Base-by-base conservation (phyloP, 2,888 invertebrate species). In the Caenorhabditis sp. region DNA sequence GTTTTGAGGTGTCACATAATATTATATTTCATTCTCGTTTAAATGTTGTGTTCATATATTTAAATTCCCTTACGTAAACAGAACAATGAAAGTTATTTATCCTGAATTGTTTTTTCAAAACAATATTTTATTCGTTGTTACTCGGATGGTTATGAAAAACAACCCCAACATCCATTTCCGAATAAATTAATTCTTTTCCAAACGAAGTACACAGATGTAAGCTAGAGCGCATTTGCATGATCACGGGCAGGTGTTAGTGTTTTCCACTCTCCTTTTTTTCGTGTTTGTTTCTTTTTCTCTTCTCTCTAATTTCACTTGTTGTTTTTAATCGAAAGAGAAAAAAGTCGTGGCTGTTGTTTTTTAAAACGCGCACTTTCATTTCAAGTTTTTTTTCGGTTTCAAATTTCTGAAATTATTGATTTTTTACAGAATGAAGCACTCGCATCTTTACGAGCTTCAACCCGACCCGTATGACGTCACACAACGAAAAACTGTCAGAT, bases 401-500 rank as follows among this genome's bases (percentile, higher is more conserved):
- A 14, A 10, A 17, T 43, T 43, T 43, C 43, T 43, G 17, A 43
- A 43, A 17, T 17, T 53, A 53, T 23, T 53, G 53, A 53, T 56
- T 58, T 58, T 58, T 36, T 17, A 14, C 17, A 58, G 67, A 63
- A 72, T 72, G 72, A 72, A 67, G 25, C 64, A 72, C 21, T 85
- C 85, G 2, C 82, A 81, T 23, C 77, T 85, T 20, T 86, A 79
- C 68, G 87, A 87, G 63, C 78, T 86, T 20, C 85, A 86, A 65
- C 86, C 86, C 27, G 86, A 86, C 56, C 86, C 86, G 25, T 86
- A 86, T 60, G 86, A 86, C 49, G 63, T 65, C 56, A 80, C 83
- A 14, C 85, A 86, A 76, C 67, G 77, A 52, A 72, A 77, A 52
- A 80, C 60, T 31, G 54, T 82, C 52, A 52, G 80, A 58, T 67